Evolutionary conservation across 2,888 invertebrate genomes (phyloP).

Genomic region (Aporophyla nigra): DNA sequence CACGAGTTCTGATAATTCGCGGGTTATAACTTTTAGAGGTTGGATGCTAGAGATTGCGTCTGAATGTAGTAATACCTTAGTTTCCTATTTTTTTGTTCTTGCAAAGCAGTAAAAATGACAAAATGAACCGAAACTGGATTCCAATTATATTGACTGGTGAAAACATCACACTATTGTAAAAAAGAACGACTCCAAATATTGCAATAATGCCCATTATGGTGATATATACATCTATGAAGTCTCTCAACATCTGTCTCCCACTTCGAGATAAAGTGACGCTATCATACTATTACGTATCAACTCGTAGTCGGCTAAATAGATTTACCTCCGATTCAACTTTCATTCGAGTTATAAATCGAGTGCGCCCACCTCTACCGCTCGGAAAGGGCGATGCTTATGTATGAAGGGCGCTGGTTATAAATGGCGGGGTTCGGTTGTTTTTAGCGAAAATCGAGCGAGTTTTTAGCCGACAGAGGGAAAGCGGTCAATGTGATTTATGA

Average conservation of each 20-base stretch:
- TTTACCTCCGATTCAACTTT: constrained; percentile 60
- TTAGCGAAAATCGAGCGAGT: constrained; percentile 64
- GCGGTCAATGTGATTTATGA: constrained; percentile 63
- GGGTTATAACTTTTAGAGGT: constrained; percentile 13
- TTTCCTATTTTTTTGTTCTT: background rate
- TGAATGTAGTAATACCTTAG: background rate
- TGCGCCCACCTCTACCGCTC: constrained; percentile 54
- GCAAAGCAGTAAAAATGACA: background rate
- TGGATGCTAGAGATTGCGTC: background rate
- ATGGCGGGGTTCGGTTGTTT: constrained; percentile 65
- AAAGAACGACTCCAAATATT: background rate
- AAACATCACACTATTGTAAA: background rate
- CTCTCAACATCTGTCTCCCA: constrained; percentile 30
- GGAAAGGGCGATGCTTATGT: constrained; percentile 71
- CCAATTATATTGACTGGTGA: background rate
- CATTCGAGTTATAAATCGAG: constrained; percentile 62
- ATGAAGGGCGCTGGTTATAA: constrained; percentile 70
- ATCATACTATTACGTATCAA: constrained; percentile 51
- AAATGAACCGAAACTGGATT: background rate
- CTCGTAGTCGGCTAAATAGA: constrained; percentile 57
- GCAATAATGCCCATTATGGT: background rate
- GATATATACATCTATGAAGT: background rate
- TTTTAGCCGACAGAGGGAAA: constrained; percentile 60
- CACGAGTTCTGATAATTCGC: constrained; percentile 26
- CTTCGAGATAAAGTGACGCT: constrained; percentile 29